Conservation (phyloP, 1,140 invertebrate species). For the Eumaeus atala region DNA sequence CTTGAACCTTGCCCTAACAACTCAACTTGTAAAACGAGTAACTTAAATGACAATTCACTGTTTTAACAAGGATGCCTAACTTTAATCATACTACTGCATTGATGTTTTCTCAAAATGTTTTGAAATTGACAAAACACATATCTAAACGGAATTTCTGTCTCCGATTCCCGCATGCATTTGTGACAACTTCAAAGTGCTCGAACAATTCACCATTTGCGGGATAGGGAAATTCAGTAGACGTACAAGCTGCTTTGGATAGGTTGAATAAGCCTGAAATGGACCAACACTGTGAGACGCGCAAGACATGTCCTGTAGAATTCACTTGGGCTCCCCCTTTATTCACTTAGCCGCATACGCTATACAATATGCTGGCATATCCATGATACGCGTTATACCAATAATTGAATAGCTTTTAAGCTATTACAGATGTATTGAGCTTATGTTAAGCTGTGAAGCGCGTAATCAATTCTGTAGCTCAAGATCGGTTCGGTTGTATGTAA, state of each 20-base stretch:
- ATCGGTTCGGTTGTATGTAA: not conserved
- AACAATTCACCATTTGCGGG: conserved; percentile 35
- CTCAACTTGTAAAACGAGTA: too few relatives aligned
- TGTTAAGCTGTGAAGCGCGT: not conserved
- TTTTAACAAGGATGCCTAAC: too few relatives aligned
- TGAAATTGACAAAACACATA: conserved; percentile 19
- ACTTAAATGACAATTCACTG: too few relatives aligned
- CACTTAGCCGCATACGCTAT: conserved; percentile 24
- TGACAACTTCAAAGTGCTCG: conserved; percentile 24
- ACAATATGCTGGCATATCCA: conserved; percentile 1
- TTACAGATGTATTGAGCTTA: conserved; percentile 8
- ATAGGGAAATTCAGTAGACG: conserved; percentile 36
- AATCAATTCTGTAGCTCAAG: not conserved
- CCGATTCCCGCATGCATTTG: conserved; percentile 28
- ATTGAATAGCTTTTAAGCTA: conserved; percentile 11
- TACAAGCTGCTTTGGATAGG: conserved; percentile 49
- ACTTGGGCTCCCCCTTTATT: conserved; percentile 31
- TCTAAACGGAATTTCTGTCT: conserved; percentile 18
- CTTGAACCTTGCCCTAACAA: too few relatives aligned
- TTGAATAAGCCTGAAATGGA: conserved; percentile 52
- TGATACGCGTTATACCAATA: conserved; percentile 6
- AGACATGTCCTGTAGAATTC: conserved; percentile 35
- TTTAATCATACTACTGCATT: too few relatives aligned
- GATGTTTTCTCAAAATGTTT: too few relatives aligned
- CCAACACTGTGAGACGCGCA: conserved; percentile 44